Percentiles rank a stretch among this genome's conserved stretches.
Conservation (phyloP, 2,113 vertebrate species). For the Agapornis roseicollis region DNA sequence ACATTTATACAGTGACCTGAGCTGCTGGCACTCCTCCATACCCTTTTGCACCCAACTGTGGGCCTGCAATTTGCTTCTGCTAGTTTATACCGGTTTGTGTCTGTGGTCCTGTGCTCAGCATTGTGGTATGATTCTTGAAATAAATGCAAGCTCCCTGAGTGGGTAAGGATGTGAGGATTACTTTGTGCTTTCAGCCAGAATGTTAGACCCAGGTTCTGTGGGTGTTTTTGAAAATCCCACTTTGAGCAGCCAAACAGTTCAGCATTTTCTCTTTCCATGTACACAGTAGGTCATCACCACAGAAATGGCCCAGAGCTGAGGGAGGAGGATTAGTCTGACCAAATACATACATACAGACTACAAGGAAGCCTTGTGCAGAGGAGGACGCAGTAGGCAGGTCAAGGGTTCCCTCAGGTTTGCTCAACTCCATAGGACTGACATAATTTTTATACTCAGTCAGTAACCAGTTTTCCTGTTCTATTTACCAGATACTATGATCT, state of each 20-base stretch:
- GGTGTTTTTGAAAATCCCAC: background rate
- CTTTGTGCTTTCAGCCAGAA: background rate
- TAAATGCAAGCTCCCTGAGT: background rate
- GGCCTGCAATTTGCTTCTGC: background rate
- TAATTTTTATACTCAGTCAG: background rate
- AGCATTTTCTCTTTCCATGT: background rate
- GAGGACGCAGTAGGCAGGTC: background rate
- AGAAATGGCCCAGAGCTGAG: background rate
- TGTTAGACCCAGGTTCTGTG: background rate
- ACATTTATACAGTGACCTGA: background rate
- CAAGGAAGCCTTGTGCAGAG: background rate
- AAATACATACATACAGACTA: background rate
- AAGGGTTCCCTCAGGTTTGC: background rate
- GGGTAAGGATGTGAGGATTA: background rate
- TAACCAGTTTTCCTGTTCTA: background rate
- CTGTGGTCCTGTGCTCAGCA: background rate
- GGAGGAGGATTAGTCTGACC: background rate
- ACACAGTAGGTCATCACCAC: background rate
- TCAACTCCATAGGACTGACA: background rate
- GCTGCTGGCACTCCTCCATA: background rate
- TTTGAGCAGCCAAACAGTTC: background rate
- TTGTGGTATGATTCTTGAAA: background rate
- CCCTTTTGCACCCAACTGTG: background rate
- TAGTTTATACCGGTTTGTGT: background rate
- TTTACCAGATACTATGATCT: constrained; percentile 46